Percentiles rank a stretch among this genome's conserved stretches.
phyloP scores from a whole-genome alignment of 2,113 vertebrate genomes.

The Gnathonemus echidnorhynchus region DNA sequence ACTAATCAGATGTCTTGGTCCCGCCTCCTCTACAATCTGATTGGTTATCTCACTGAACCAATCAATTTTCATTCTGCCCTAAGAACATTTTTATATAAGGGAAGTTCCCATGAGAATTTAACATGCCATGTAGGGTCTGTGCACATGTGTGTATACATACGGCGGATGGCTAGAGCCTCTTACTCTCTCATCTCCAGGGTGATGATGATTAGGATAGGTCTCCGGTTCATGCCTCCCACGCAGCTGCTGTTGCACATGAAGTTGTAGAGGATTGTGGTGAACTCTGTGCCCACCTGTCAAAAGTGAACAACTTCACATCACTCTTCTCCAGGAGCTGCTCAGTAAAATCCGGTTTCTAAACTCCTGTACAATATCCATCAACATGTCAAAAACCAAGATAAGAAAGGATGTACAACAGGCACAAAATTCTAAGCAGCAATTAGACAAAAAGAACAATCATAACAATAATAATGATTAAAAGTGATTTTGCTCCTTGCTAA shows the following conservation, averaged over 20 bases:
- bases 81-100: not conserved
- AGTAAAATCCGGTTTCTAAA: not conserved
- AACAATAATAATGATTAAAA: not conserved
- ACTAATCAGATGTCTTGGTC: not conserved
- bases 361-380: not conserved
- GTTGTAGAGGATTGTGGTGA: constrained; percentile 96
- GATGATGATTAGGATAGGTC: constrained; percentile 96
- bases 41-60: not conserved
- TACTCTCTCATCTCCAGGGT: constrained; percentile 92
- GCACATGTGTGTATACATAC: not conserved
- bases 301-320: constrained; percentile 19
- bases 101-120: not conserved
- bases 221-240: constrained; percentile 96
- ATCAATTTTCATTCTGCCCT: not conserved
- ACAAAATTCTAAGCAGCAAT: not conserved
- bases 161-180: constrained; percentile 41
- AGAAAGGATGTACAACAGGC: not conserved
- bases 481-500: not conserved
- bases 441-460: not conserved
- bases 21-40: not conserved
- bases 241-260: constrained; percentile 99
- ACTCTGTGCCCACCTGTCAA: constrained; percentile 90
- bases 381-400: not conserved
- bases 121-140: not conserved
- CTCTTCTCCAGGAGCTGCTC: not conserved